These are phyloP conservation scores for Plagiodera versicolora DNA, from an alignment of 2,888 invertebrate species.

Conservation along the genomic window DNA sequence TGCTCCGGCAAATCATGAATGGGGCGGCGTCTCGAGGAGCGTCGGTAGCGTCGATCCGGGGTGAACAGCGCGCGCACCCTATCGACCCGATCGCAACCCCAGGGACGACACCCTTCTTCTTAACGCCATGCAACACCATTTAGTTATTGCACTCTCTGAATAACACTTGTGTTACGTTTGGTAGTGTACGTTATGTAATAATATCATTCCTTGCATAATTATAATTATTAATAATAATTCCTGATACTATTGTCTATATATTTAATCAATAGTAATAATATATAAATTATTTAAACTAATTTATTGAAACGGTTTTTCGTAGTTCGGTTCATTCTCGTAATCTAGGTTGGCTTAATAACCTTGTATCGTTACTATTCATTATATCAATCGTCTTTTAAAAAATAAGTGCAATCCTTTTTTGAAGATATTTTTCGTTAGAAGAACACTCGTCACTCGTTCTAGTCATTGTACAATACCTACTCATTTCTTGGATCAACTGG, in stretches of 20 bases:
- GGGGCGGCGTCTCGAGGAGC: conserved; percentile 30
- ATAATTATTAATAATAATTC: conserved; percentile 56
- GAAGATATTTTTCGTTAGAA: conserved; percentile 38
- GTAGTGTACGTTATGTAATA: conserved; percentile 62
- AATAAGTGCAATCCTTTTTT: conserved; percentile 53
- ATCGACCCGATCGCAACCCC: conserved; percentile 54
- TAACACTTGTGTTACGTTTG: conserved; percentile 66
- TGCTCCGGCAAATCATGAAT: conserved; percentile 12
- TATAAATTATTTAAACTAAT: conserved; percentile 51
- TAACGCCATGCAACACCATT: conserved; percentile 60
- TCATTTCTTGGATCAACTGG: conserved; percentile 42
- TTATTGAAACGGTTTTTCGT: conserved; percentile 49
- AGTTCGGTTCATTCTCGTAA: conserved; percentile 52
- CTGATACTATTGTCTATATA: conserved; percentile 55
- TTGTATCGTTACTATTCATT: conserved; percentile 51
- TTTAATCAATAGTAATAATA: conserved; percentile 55
- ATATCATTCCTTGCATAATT: conserved; percentile 59
- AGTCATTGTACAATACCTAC: conserved; percentile 44
- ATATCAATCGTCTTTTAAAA: conserved; percentile 48
- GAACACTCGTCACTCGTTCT: conserved; percentile 42
- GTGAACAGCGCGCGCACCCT: conserved; percentile 50
- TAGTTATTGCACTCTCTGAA: conserved; percentile 66
- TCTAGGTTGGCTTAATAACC: conserved; percentile 53
- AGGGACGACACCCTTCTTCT: conserved; percentile 58
- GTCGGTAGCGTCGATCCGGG: conserved; percentile 43